Evolutionary conservation across 2,888 invertebrate species (phyloP).

Genomic region (Ectropis crepuscularia): DNA sequence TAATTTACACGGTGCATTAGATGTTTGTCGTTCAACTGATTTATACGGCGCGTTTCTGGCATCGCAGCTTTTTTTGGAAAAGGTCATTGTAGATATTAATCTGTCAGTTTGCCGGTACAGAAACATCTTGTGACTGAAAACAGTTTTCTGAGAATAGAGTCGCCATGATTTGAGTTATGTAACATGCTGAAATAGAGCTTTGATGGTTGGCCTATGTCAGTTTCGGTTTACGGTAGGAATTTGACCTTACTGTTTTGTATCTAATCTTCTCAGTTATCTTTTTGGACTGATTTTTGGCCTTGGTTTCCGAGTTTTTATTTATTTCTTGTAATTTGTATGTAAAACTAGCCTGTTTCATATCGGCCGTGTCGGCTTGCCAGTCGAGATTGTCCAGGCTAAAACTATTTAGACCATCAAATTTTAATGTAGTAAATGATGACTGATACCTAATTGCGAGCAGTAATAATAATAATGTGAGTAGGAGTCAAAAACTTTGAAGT

Average conservation of each 20-base stretch:
- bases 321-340: too few species aligned
- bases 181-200: constrained; percentile 20
- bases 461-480: too few species aligned
- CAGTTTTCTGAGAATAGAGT: constrained; percentile 24
- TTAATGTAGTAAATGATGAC: too few species aligned
- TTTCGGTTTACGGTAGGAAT: constrained; percentile 23
- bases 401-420: too few species aligned
- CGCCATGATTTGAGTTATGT: constrained; percentile 27
- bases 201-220: constrained; percentile 16
- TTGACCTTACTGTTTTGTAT: constrained; percentile 22
- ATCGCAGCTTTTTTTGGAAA: constrained; percentile 35
- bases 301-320: constrained; percentile 6
- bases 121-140: constrained; percentile 29
- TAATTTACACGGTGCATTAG: constrained; percentile 25
- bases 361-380: neutral
- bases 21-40: constrained; percentile 42
- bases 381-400: too few species aligned
- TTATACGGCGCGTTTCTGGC: constrained; percentile 35
- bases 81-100: constrained; percentile 36
- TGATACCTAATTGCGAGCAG: too few species aligned
- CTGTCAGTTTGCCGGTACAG: constrained; percentile 26
- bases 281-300: constrained; percentile 17
- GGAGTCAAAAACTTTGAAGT: too few species aligned
- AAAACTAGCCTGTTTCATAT: neutral
- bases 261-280: constrained; percentile 14